A percentile compares a stretch with the other conserved stretches of the same genome.
These are phyloP conservation scores for Lasioglossum malachurum DNA, from an alignment of 2,888 invertebrate species.

Conservation along the genomic window DNA sequence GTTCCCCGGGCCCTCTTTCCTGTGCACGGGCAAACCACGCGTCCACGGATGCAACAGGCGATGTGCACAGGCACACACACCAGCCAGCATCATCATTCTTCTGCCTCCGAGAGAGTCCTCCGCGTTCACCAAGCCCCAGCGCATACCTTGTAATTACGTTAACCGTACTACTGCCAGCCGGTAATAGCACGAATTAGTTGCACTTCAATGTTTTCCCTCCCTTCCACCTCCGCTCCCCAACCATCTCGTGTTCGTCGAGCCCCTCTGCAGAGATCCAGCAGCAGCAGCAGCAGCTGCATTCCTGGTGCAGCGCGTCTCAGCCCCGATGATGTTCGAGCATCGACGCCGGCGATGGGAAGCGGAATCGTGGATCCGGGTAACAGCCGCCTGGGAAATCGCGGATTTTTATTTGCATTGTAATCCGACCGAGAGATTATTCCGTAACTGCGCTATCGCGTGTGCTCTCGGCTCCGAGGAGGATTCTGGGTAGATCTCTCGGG, in stretches of 20 bases:
- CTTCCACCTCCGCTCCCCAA: neutral
- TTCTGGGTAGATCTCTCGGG: neutral
- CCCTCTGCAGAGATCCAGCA: neutral
- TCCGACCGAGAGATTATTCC: neutral
- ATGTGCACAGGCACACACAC: constrained; percentile 40
- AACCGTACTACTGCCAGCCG: constrained; percentile 73
- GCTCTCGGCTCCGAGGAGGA: neutral
- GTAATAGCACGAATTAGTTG: constrained; percentile 70
- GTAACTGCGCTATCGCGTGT: neutral
- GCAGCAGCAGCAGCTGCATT: constrained; percentile 7
- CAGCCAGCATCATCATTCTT: constrained; percentile 80
- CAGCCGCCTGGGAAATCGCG: neutral
- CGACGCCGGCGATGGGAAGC: neutral
- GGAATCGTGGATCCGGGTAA: constrained; percentile 1
- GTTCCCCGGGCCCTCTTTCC: constrained; percentile 31
- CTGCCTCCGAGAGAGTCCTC: constrained; percentile 59
- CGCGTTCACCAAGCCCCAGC: constrained; percentile 53
- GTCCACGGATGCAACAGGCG: constrained; percentile 73
- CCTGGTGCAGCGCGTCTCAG: neutral
- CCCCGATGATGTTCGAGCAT: constrained; percentile 14
- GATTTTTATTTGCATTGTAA: constrained; percentile 3
- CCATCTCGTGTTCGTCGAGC: constrained; percentile 20
- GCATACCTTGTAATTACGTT: constrained; percentile 80
- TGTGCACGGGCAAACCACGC: constrained; percentile 50
- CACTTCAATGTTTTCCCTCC: constrained; percentile 63